A percentile compares a stretch with the other conserved stretches of the same genome.
Conservation (phyloP, 1,140 invertebrate species). For the Globodera rostochiensis region DNA sequence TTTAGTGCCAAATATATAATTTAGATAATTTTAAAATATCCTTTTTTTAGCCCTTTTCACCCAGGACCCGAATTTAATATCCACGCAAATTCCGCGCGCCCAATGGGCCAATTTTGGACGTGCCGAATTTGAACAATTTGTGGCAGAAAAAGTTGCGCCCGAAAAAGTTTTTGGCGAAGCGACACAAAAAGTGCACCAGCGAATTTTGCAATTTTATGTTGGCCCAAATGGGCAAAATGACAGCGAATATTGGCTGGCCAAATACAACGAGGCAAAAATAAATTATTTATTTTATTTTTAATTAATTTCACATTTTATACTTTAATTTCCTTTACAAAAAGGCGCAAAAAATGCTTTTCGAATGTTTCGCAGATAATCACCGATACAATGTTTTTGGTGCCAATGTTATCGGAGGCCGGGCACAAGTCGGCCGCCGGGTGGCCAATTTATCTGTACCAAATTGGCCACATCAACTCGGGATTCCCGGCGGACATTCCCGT, state of each 20-base stretch:
- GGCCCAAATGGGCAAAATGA: conserved; percentile 22
- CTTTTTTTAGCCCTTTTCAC: conserved; percentile 5
- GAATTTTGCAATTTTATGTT: conserved; percentile 43
- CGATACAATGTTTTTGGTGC: conserved; percentile 38
- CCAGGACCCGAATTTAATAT: not conserved
- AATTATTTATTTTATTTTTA: conserved; percentile 7
- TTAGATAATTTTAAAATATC: not conserved
- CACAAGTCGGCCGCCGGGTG: conserved; percentile 31
- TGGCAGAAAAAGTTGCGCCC: conserved; percentile 27
- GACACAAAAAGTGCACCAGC: conserved; percentile 30
- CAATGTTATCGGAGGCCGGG: conserved; percentile 34
- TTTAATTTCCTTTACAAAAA: too few species aligned
- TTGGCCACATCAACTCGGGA: conserved; percentile 14
- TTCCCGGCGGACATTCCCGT: conserved; percentile 21
- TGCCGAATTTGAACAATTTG: conserved; percentile 34
- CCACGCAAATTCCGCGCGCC: conserved; percentile 16
- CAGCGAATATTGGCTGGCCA: conserved; percentile 30
- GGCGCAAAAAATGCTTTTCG: too few species aligned
- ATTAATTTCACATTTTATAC: not conserved
- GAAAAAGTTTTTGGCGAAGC: conserved; percentile 30
- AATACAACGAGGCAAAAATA: conserved; percentile 30
- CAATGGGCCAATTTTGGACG: conserved; percentile 30
- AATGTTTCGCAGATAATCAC: conserved; percentile 23
- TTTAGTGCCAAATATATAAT: too few species aligned
- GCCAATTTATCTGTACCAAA: conserved; percentile 38